A percentile compares a stretch with the other conserved stretches of the same genome.
These are phyloP conservation scores for Myodes glareolus DNA, from an alignment of 2,113 vertebrate species.

Conservation along the genomic window DNA sequence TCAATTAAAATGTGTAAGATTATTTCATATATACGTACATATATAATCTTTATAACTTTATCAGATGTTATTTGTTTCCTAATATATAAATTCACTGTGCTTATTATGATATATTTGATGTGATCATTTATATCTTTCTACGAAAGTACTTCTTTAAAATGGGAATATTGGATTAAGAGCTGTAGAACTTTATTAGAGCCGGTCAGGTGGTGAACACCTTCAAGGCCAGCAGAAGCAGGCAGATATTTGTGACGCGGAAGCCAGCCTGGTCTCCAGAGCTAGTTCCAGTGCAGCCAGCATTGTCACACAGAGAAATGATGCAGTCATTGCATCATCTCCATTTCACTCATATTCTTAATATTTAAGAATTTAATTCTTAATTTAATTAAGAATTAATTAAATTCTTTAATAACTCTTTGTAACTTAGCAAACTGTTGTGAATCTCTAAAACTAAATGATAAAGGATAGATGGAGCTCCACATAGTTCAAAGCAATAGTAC, in stretches of 20 bases:
- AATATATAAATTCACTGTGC: not conserved
- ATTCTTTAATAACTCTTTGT: too few relatives aligned
- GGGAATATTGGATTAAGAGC: not conserved
- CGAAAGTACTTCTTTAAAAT: not conserved
- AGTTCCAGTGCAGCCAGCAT: too few relatives aligned
- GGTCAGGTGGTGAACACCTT: not conserved
- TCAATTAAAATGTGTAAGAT: not conserved
- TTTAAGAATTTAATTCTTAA: too few relatives aligned
- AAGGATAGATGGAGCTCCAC: not conserved
- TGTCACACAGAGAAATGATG: not conserved
- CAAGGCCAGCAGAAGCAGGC: not conserved
- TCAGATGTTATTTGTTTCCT: not conserved
- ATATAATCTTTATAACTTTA: not conserved
- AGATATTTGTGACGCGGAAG: not conserved
- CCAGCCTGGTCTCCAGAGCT: not conserved
- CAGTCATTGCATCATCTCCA: not conserved
- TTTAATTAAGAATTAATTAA: too few relatives aligned
- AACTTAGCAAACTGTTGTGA: not conserved
- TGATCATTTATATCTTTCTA: conserved; percentile 11
- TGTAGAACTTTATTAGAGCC: not conserved
- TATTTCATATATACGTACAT: not conserved
- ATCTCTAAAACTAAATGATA: not conserved
- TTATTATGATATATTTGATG: not conserved
- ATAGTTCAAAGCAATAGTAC: not conserved
- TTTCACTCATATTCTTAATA: not conserved